Evolutionary conservation across 2,888 invertebrate genomes (phyloP), one percentile per base, ranked within the genome.

Genomic region (Pycnomerus fuliginosus): DNA sequence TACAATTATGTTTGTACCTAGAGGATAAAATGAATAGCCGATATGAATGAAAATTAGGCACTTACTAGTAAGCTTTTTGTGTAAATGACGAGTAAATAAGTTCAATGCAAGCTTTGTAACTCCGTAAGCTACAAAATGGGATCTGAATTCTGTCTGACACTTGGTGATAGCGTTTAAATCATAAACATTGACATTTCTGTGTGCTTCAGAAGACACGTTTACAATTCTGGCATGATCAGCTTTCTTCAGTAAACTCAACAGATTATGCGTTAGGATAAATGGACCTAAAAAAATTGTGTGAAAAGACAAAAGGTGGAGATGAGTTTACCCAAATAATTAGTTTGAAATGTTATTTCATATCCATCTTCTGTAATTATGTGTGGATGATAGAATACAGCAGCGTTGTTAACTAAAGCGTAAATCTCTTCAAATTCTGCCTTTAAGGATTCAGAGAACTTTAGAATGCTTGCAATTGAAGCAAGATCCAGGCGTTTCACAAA

Each of bases 301-400:
- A 30, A 20, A 23, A 16, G 33, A 14, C 10, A 12, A 11, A 20
- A 20, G 8, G 8, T 16, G 14, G 22, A 5, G 5, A 7, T 27
- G n/a, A 14, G 48, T 62, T 51, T 60, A 75, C 76, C 76, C 46
- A 80, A 66, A 65, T 78, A 77, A 62, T 80, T 80, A 5, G 75
- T 75, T 62, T 79, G 79, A 57, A 77, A 74, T 7, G 76, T 77
- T 28, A 73, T 61, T 59, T 79, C 79, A 60, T 75, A 75, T 12
- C 73, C 70, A 63, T 79, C 77, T 36, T 67, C 67, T 1, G 79
- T 79, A 41, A 73, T 48, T 44, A 65, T 54, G 47, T 72, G 72
- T n/a, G 73, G 74, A 53, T 73, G 69, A 60, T 75, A 75, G 67
- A 78, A 77, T 8, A 78, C 67, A 11, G 75, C 78, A 13, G 78